phyloP scores from a whole-genome alignment of 2,797 vertebrate species.

The Epinephelus coioides region DNA sequence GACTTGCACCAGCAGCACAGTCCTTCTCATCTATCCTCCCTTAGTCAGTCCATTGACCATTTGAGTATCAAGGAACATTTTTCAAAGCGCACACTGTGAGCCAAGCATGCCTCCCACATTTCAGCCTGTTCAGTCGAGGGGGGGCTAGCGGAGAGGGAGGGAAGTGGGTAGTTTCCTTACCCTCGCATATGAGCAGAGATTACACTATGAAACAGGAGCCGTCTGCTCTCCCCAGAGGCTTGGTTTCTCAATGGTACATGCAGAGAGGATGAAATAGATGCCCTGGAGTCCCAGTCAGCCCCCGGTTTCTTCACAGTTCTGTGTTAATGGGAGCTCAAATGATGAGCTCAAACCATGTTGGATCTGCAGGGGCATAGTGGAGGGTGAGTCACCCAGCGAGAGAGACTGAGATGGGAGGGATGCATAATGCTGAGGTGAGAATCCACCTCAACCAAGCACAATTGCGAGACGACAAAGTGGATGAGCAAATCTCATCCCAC shows the following conservation, averaged over 20 bases:
- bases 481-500: conserved; percentile 30
- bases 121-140: conserved; percentile 50
- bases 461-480: conserved; percentile 20
- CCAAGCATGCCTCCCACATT: conserved; percentile 67
- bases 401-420: conserved; percentile 37
- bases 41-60: conserved; percentile 55
- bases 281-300: conserved; percentile 54
- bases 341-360: conserved; percentile 53
- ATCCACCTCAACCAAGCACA: conserved; percentile 37
- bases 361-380: conserved; percentile 43
- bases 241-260: conserved; percentile 58
- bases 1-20: conserved; percentile 3
- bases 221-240: conserved; percentile 66
- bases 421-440: conserved; percentile 24
- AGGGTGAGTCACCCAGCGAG: conserved; percentile 55
- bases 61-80: conserved; percentile 51
- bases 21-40: conserved; percentile 37
- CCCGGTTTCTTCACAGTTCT: conserved; percentile 52
- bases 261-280: conserved; percentile 72
- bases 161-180: conserved; percentile 51
- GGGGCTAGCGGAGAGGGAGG: conserved; percentile 9
- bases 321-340: conserved; percentile 71
- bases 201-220: conserved; percentile 67
- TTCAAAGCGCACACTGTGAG: conserved; percentile 61
- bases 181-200: conserved; percentile 68